A percentile compares a stretch with the other conserved stretches of the same genome.
Evolutionary conservation across 2,888 invertebrate genomes (phyloP).

Genomic region (Limnephilus auricula): DNA sequence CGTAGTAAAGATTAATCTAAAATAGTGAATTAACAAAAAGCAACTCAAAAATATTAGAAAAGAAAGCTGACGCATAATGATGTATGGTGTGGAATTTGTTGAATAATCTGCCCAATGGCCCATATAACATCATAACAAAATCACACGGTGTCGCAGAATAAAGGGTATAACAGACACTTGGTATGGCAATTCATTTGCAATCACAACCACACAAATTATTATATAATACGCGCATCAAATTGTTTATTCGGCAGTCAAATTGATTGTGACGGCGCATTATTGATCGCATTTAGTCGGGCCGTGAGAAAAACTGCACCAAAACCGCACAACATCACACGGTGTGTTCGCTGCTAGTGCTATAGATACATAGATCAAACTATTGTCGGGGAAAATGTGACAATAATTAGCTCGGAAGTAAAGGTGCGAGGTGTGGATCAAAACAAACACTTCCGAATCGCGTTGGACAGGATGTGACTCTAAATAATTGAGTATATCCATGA

Average conservation of each 20-base stretch:
- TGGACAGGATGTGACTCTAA: conserved; percentile 54
- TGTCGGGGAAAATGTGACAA: conserved; percentile 38
- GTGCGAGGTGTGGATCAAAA: conserved; percentile 54
- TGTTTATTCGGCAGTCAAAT: background rate
- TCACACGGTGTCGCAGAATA: background rate
- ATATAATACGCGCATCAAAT: background rate
- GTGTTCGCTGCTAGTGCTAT: background rate
- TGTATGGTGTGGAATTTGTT: no score
- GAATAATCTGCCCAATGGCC: background rate
- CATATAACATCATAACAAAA: background rate
- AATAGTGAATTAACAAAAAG: no score
- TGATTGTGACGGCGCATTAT: background rate
- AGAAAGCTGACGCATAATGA: background rate
- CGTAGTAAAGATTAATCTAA: no score
- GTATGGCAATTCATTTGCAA: background rate
- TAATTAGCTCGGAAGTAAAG: conserved; percentile 53
- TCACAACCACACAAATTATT: background rate
- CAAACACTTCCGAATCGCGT: conserved; percentile 48
- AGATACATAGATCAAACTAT: background rate
- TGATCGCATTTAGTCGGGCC: background rate
- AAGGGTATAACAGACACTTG: background rate
- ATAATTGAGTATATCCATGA: conserved; percentile 48
- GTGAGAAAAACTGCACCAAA: conserved; percentile 24
- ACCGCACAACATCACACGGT: background rate
- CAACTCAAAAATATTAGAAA: background rate